A percentile compares a stretch with the other conserved stretches of the same genome.
Evolutionary conservation across 1,140 invertebrate species (phyloP).

Genomic region (Penaeus indicus): DNA sequence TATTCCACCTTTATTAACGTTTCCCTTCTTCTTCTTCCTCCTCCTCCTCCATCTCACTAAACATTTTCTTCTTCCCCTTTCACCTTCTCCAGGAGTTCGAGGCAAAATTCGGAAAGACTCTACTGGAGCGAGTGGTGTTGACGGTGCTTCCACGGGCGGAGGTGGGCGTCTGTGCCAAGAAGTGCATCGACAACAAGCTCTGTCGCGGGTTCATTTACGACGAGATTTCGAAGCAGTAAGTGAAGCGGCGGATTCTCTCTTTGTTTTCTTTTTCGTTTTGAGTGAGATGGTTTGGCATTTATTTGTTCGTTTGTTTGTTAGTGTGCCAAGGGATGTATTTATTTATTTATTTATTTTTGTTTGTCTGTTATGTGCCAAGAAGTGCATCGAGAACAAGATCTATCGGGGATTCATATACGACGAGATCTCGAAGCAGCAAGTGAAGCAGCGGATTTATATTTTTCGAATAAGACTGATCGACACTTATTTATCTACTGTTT

Average conservation of each 20-base stretch:
- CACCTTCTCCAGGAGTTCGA: constrained; percentile 18
- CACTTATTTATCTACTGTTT: too few species aligned
- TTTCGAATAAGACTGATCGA: too few species aligned
- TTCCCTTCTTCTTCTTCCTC: too few species aligned
- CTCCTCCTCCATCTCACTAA: not conserved
- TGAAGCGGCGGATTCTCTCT: not conserved
- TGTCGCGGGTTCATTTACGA: constrained; percentile 52
- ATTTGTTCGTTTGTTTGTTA: not conserved
- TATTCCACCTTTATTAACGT: too few species aligned
- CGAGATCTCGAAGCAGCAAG: too few species aligned
- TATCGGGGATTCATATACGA: too few species aligned
- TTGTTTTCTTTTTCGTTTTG: not conserved
- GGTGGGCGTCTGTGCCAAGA: constrained; percentile 54
- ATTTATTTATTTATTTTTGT: too few species aligned
- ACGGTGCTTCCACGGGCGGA: constrained; percentile 25
- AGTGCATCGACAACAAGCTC: constrained; percentile 34
- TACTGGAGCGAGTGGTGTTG: constrained; percentile 16
- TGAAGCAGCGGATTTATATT: too few species aligned
- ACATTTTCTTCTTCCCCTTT: not conserved
- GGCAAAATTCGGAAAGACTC: constrained; percentile 1
- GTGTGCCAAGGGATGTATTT: not conserved
- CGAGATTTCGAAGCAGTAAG: constrained; percentile 42
- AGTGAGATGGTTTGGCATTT: not conserved
- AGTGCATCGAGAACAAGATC: too few species aligned
- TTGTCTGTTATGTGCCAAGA: too few species aligned